Evolutionary conservation across 2,797 vertebrate genomes (phyloP).

Genomic region (Lagorchestes hirsutus): DNA sequence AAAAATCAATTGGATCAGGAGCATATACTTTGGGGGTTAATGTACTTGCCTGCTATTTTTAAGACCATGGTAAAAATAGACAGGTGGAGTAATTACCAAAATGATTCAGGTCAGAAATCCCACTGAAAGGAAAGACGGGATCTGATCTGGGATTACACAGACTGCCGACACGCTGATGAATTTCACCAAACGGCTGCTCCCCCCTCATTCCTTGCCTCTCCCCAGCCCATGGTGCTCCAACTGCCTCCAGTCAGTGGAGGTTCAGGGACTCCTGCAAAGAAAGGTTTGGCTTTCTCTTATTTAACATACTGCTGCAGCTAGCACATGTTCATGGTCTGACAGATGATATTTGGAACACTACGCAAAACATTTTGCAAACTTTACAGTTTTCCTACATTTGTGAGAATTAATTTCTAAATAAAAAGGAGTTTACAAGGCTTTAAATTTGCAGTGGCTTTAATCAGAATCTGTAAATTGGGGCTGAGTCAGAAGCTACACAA

Average conservation of each 20-base stretch:
- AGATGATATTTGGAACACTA: slow-evolving; percentile 89
- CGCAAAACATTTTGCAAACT: slow-evolving; percentile 89
- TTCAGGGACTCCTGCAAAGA: slow-evolving; percentile 73
- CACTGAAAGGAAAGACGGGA: neutral
- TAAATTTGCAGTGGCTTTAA: slow-evolving; percentile 81
- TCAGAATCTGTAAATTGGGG: slow-evolving; percentile 74
- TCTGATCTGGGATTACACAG: slow-evolving; percentile 1
- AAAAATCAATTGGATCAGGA: neutral
- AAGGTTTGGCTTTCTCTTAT: slow-evolving; percentile 81
- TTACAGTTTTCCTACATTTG: slow-evolving; percentile 86
- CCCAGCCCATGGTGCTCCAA: slow-evolving; percentile 30
- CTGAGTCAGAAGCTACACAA: slow-evolving; percentile 64
- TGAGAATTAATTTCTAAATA: slow-evolving; percentile 86
- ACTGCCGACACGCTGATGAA: neutral
- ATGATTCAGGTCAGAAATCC: neutral
- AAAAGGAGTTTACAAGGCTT: slow-evolving; percentile 85
- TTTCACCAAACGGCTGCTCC: slow-evolving; percentile 10
- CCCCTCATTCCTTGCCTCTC: slow-evolving; percentile 20
- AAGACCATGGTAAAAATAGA: neutral
- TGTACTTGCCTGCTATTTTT: neutral
- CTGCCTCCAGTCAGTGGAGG: neutral
- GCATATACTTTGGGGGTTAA: neutral
- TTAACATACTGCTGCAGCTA: slow-evolving; percentile 86
- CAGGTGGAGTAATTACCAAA: neutral
- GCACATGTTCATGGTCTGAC: slow-evolving; percentile 87